These are phyloP conservation scores for Okapia johnstoni DNA, from an alignment of 2,113 vertebrate genomes.

Conservation along the genomic window DNA sequence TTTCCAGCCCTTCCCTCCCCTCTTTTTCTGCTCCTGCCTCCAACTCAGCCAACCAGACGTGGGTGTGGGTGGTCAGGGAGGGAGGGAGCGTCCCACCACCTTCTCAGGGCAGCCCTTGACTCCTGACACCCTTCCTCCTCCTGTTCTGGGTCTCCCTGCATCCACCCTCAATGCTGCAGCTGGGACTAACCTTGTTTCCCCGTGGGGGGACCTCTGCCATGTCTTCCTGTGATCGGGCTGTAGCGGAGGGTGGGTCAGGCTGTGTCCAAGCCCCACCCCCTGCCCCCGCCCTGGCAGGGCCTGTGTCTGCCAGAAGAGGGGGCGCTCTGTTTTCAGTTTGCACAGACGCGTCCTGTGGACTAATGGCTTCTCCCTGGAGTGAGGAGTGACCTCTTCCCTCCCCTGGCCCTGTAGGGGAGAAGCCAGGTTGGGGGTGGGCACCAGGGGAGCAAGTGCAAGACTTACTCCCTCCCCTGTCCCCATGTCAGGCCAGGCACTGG, in stretches of 20 bases:
- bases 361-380: background rate
- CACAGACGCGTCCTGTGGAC: background rate
- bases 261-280: background rate
- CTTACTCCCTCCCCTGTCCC: background rate
- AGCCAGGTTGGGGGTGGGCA: background rate
- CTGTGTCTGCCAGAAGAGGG: background rate
- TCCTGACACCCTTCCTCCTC: background rate
- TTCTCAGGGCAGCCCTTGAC: slow-evolving; percentile 65
- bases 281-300: background rate
- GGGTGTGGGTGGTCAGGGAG: background rate
- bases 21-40: background rate
- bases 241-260: background rate
- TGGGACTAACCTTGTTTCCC: background rate
- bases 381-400: background rate
- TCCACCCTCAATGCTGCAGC: background rate
- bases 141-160: background rate
- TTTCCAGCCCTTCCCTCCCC: background rate
- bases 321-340: background rate
- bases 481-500: background rate
- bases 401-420: background rate
- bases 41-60: background rate
- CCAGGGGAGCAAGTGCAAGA: background rate
- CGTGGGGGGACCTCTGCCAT: background rate
- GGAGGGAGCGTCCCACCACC: background rate
- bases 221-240: background rate